Evolutionary conservation across 2,888 invertebrate genomes (phyloP), one percentile per base, ranked within the genome.

Genomic region (Eilema griseolum): DNA sequence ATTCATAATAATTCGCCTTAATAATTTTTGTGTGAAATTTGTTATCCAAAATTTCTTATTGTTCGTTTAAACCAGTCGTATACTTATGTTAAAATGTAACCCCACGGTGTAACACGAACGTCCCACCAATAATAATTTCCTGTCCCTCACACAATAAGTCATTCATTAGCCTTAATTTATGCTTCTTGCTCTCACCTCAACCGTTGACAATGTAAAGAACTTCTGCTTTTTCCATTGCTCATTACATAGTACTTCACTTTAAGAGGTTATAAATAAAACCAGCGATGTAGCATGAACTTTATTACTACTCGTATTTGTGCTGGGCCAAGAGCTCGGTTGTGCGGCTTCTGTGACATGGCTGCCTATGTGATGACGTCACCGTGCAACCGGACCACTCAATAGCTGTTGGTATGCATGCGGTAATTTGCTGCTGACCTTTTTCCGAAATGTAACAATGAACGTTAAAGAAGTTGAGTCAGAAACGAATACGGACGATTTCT

Each of bases 81-180:
- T 23, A 10, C 70, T n/a, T n/a, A n/a, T n/a, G 77, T 72, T 76
- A 80, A 52, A 52, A 82, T 75, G 68, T 84, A 86, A 87, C 89
- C 88, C 66, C 88, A 81, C 82, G 64, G 73, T 78, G 90, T 88
- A 90, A 92, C 88, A 83, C 88, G 66, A 66, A 60, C 86, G 83
- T 80, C 82, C 82, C 74, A 86, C 88, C 90, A 93, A 93, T 94
- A 94, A 94, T 91, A 92, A 93, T 93, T 93, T 94, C 94, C 95
- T 93, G 93, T 93, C 90, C 87, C 88, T 88, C 88, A 87, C 85
- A 91, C 93, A 94, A 94, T 93, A 93, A 93, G 90, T 91, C 94
- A 94, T 95, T 94, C 94, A 95, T 95, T 95, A 94, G 88, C 93
- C 92, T 93, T 93, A 94, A 95, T 94, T 94, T 93, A 94, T 93